Conservation (phyloP, 2,797 vertebrate genomes). For the Rhyacichthys aspro region DNA sequence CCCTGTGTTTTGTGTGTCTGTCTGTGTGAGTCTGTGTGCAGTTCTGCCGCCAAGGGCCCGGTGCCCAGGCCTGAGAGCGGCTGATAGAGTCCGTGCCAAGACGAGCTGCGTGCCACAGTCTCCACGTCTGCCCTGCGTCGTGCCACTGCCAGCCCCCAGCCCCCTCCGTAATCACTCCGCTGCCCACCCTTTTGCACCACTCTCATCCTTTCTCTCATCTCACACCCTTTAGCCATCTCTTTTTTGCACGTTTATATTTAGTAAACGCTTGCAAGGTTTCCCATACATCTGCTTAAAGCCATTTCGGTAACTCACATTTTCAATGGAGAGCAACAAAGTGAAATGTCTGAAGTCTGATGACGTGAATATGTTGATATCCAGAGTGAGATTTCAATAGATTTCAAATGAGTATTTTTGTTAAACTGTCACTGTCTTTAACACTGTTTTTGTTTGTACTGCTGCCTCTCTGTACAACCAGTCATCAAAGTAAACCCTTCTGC, state of each 20-base stretch:
- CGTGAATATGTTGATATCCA: no score
- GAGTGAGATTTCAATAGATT: no score
- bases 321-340: no score
- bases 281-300: no score
- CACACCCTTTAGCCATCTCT: no score
- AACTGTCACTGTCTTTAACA: no score
- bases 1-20: slow-evolving; percentile 59
- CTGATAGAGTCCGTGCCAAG: slow-evolving; percentile 77
- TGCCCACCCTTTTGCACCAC: slow-evolving; percentile 14
- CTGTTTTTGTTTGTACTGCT: not conserved
- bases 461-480: slow-evolving; percentile 2
- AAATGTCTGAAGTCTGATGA: no score
- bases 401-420: no score
- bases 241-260: no score
- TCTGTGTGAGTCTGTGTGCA: slow-evolving; percentile 26
- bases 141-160: slow-evolving; percentile 56
- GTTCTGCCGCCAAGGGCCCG: slow-evolving; percentile 60
- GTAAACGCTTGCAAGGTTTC: not conserved
- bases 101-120: slow-evolving; percentile 69
- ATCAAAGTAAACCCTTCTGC: slow-evolving; percentile 22
- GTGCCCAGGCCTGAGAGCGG: slow-evolving; percentile 76
- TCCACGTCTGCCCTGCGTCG: slow-evolving; percentile 64
- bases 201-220: slow-evolving; percentile 20
- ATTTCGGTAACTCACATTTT: no score
- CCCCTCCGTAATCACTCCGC: slow-evolving; percentile 33